Base-by-base conservation (phyloP, 2,797 vertebrate genomes). In the Ptychadena robeensis region DNA sequence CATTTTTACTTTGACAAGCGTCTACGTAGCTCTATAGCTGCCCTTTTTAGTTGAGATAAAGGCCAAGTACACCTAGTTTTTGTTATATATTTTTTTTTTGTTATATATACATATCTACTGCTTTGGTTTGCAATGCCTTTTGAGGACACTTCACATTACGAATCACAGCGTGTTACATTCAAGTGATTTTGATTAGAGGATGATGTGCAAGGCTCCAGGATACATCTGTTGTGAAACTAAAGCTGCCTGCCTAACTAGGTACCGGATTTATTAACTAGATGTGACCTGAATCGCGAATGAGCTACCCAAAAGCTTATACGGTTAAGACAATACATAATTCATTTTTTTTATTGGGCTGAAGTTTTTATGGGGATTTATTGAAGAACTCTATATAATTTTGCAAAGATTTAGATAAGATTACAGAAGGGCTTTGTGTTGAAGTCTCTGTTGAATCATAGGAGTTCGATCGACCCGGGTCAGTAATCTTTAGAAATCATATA, bases 101-200 rank as follows among this genome's bases (percentile, higher is more conserved):
- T 7, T 48, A 18, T 44, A 53, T 38, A 25, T 44, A 53, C 69
- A 22, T 68, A n/a, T 1, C 18, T 22, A n/a, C 70, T 63, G 2
- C 12, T 18, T 28, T 75, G 71, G 37, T 75, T 70, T 75, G 48
- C 34, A 40, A 59, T 64, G 31, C 34, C 68, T 82, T 65, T 28
- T 30, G 67, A 70, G n/a, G 73, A 28, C n/a, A 27, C 73, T 28
- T 40, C 11, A 75, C 35, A 61, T 57, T 35, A n/a, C 32, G 65
- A 61, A 78, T 72, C 74, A 53, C 87, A 85, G 86, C 86, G 87
- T 89, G 86, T 85, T 89, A 72, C 66, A 87, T 88, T 83, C 85
- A 86, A 88, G 87, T 90, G 80, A 85, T 86, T 90, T 87, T 89
- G 82, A 87, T 85, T 83, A 85, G 85, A 80, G 87, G 83, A 74